Evolutionary conservation across 2,797 vertebrate genomes (phyloP), one percentile per base, ranked within the genome.

Genomic region (Oophaga sylvatica): DNA sequence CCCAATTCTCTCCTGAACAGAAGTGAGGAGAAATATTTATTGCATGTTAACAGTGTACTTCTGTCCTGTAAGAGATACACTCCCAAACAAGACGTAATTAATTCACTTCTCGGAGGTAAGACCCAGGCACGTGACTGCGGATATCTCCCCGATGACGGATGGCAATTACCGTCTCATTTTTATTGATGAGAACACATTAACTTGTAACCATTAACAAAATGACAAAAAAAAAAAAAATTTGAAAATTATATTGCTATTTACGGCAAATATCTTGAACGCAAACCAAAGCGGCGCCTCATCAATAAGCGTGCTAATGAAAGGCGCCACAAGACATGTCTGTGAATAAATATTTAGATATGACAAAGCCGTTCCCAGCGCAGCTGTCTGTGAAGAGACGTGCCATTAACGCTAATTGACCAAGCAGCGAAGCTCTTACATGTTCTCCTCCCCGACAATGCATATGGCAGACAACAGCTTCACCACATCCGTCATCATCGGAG

Each of bases 391-490:
- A 11, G 13, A 84, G 53, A 84, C 57, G 16, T 56, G 75, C 48
- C n/a, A 71, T 70, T 60, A 82, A 65, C 22, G 15, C 1, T 48
- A 71, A 73, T 56, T 19, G 35, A 35, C 70, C 22, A 75, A 76
- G 45, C 83, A 63, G 35, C 63, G 48, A 80, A 41, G 60, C 76
- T 95, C 98, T 91, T 96, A 99, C 98, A 93, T 98, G 95, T 96
- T 99, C 91, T 99, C 98, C 90, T 99, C 98, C 87, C 98, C 98
- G 87, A 99, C 96, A 89, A 99, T 99, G 92, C 98, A 99, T 91
- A 99, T 96, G 89, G 98, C 98, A 71, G 98, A 99, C 22, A 99
- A 95, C 57, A 99, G 96, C 93, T 99, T 99, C 70, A 99, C 96
- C 90, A 97, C 96, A 80, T 99, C 98, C 0, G 96, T 99, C 98